Base-by-base conservation (phyloP, 2,113 vertebrate species). In the Alligator sinensis region DNA sequence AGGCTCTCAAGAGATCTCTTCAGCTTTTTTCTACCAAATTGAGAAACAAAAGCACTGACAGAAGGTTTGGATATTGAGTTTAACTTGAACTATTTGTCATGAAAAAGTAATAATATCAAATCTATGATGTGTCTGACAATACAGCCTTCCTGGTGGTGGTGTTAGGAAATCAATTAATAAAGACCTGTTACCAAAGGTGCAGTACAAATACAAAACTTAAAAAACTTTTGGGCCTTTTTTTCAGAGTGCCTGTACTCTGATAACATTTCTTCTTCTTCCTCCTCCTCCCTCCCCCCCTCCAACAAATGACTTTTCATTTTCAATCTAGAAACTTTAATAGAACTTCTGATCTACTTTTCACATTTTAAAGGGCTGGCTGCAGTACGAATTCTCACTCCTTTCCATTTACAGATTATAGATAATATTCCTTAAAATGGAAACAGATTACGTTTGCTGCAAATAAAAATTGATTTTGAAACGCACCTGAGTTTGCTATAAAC, bases 311-410 rank as follows among this genome's bases (percentile, higher is more conserved):
- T 15, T 81, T 87, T 28, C 55, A 77, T 0, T 22, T 18, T 81
- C 18, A 58, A 76, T 82, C 78, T 11, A 68, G 58, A 84, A 10
- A 25, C 81, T 28, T 4, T 4, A 82, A 22, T 8, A 62, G 94
- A 90, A 77, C 47, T 77, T 58, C 24, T 68, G 2, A n/a, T 18
- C 57, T 62, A 54, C 47, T 75, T 57, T 66, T 24, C 15, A 70
- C 4, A 3, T 38, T n/a, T 6, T 21, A 24, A 60, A 19, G 3
- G 25, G 22, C 13, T 38, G 18, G 12, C 0, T 16, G 22, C 54
- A 5, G 2, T 4, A 12, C 0, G 13, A 4, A 16, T 61, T 30
- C 58, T n/a, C 54, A 25, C 3, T 27, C 1, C 0, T 30, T 0
- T 1, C 22, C 13, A 30, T 54, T 30, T 58, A 27, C 47, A 0